Evolutionary conservation across 2,113 vertebrate species (phyloP), one percentile per base, ranked within the genome.

Genomic region (Callithrix jacchus): DNA sequence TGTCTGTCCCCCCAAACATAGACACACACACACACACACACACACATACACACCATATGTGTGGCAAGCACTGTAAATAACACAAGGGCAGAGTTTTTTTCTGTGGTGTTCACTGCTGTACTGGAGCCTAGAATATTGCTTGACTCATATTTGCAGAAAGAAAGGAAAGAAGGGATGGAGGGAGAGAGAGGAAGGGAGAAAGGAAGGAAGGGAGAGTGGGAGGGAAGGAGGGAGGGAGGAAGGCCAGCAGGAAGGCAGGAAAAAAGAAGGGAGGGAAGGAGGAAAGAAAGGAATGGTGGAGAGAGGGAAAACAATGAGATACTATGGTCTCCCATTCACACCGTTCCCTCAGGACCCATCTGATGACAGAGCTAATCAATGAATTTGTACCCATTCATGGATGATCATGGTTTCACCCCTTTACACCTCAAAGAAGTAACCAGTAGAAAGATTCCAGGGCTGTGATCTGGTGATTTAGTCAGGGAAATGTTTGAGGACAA

Each of bases 121-220:
- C 35, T 68, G 66, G 89, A 93, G 45, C 56, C 74, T 80, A 74
- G 9, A 87, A 45, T 3, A 93, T 96, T 95, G n/a, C 9, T 14
- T 82, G 25, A 58, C 12, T 92, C 1, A 42, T 49, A 54, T 74
- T n/a, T 40, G 30, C 2, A 42, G 56, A 40, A 40, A 27, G 18
- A 42, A 10, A 73, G 85, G 35, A 30, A 87, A 45, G 35, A 35
- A 42, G 35, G 7, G 0, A 58, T 21, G 71, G 12, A 73, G 21
- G 68, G 1, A 40, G 23, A 0, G 21, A 30, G 16, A 66, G 35
- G 8, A 2, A 49, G 37, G 27, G 8, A n/a, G 35, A 8, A 25
- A 7, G 49, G 83, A 18, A 25, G 70, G 32, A 0, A 54, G 54
- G 20, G 2, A 56, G 54, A 13, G 20, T 35, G 30, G 1, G 12